A percentile compares a stretch with the other conserved stretches of the same genome.
phyloP scores from a whole-genome alignment of 1,140 invertebrate genomes.

The Cyclargus thomasi region DNA sequence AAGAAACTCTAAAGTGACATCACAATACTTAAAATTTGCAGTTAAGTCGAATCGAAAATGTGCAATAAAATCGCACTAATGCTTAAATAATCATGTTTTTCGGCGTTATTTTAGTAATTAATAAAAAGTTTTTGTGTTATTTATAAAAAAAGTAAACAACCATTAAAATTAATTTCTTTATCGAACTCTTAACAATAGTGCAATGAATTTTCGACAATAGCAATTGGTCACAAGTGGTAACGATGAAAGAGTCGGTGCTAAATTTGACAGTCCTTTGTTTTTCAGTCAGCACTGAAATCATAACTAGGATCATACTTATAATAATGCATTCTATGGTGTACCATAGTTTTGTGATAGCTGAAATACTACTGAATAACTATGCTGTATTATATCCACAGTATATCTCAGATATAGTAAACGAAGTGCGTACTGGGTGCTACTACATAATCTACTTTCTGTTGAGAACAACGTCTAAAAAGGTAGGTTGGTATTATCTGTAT shows the following conservation, averaged over 20 bases:
- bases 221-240: neutral
- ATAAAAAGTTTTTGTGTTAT: too few species aligned
- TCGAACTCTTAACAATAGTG: neutral
- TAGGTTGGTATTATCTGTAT: conserved; percentile 25
- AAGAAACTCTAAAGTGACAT: neutral
- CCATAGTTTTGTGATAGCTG: conserved; percentile 50
- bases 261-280: neutral
- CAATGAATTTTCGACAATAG: too few species aligned
- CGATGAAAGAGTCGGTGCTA: neutral
- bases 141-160: too few species aligned
- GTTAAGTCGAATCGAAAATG: too few species aligned
- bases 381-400: conserved; percentile 48
- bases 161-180: neutral
- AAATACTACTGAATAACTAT: conserved; percentile 59
- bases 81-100: too few species aligned
- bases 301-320: conserved; percentile 48
- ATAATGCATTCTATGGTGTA: conserved; percentile 53
- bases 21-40: too few species aligned
- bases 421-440: conserved; percentile 26
- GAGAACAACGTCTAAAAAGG: conserved; percentile 33
- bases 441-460: conserved; percentile 24
- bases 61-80: too few species aligned
- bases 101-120: too few species aligned
- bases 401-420: conserved; percentile 34
- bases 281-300: conserved; percentile 16